A percentile compares a stretch with the other conserved stretches of the same genome.
These are phyloP conservation scores for Stenolophus ochropezus DNA, from an alignment of 2,888 invertebrate genomes.

Conservation along the genomic window DNA sequence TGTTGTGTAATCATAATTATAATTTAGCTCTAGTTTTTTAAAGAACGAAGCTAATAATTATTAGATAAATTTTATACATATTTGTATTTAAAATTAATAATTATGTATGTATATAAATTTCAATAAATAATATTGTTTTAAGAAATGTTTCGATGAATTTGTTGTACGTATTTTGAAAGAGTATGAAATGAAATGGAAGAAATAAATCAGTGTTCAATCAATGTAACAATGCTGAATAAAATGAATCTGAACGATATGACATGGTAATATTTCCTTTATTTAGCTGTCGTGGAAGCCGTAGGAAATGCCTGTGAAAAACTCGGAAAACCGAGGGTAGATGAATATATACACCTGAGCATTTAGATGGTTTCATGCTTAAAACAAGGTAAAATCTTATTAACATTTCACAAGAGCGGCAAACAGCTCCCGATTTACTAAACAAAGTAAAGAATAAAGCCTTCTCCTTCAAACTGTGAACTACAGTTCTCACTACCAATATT, in stretches of 20 bases:
- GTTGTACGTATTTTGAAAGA: background rate
- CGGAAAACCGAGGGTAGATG: conserved; percentile 53
- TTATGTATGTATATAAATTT: too few species aligned
- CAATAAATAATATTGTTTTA: too few species aligned
- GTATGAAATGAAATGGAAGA: background rate
- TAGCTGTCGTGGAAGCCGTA: conserved; percentile 46
- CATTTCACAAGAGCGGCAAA: conserved; percentile 45
- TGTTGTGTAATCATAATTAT: too few species aligned
- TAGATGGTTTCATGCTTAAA: conserved; percentile 53
- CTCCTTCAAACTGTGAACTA: conserved; percentile 36
- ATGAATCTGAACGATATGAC: conserved; percentile 28
- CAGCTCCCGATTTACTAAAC: background rate
- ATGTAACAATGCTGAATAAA: conserved; percentile 2
- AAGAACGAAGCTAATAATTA: too few species aligned
- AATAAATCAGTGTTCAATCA: background rate
- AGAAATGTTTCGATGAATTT: background rate
- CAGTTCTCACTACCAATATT: conserved; percentile 42
- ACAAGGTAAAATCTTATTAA: conserved; percentile 52
- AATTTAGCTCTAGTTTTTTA: too few species aligned
- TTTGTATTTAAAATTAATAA: too few species aligned
- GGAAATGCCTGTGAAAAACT: conserved; percentile 51
- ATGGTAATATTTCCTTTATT: conserved; percentile 43
- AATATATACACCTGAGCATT: conserved; percentile 54
- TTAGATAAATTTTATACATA: too few species aligned
- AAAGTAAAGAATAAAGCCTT: background rate